Evolutionary conservation across 2,113 vertebrate species (phyloP), one percentile per base, ranked within the genome.

Genomic region (Gnathonemus longibarbis): DNA sequence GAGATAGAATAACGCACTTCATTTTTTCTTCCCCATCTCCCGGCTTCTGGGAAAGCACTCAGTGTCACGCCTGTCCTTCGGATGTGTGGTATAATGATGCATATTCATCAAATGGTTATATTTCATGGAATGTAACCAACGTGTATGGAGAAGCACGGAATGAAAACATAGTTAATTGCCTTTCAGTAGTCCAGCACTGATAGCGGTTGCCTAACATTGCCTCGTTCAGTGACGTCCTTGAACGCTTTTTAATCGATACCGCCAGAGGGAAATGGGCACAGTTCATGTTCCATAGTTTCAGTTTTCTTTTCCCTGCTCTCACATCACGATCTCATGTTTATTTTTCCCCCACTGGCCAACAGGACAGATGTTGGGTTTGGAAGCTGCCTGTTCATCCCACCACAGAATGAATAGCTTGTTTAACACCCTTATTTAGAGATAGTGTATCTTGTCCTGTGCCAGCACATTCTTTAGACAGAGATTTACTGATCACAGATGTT

Each of bases 341-440:
- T 90, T 88, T 90, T 90, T 46, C 66, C 27, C 62, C 27, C n/a
- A 27, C 62, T 77, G 53, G 48, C 56, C 48, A 90, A 88, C 48
- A 90, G 86, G 86, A 88, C 86, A 83, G 80, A 90, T 88, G 87
- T 88, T 88, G 90, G 74, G 50, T 62, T 90, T 88, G 90, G 90
- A 87, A 84, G 52, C 50, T 83, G 70, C 10, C 52, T 45, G 66
- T 88, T 88, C 31, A 45, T 58, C 58, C 53, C 87, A 21, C 85
- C 74, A 19, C 52, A 70, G 46, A 88, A 45, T 27, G 66, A 90
- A 88, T 45, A 88, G 89, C 35, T 56, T 24, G 49, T 45, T 39
- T 88, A 88, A 90, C 52, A 46, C 24, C 17, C 87, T 80, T 88
- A 35, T 46, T 66, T 88, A 50, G 52, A 21, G 17, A 46, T 87